A percentile compares a stretch with the other conserved stretches of the same genome.
These are phyloP conservation scores for Hydrocynus forskahlii DNA, from an alignment of 2,797 vertebrate genomes.

Conservation along the genomic window DNA sequence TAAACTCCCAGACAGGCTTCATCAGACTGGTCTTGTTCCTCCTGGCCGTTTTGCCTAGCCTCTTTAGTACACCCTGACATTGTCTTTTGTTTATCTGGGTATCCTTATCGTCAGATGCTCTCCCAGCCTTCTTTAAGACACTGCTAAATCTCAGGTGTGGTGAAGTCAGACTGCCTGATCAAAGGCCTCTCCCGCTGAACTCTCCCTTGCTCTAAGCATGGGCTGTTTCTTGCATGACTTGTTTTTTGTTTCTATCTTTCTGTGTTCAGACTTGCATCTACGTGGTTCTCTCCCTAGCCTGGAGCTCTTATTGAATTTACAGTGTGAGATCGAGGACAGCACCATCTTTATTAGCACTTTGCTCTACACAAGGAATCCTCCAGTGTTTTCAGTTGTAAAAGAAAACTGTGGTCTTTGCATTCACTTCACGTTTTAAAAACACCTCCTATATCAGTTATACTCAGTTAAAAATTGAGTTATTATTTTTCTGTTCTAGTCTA, in stretches of 20 bases:
- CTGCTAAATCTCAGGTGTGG: conserved; percentile 20
- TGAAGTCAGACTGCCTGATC: conserved; percentile 23
- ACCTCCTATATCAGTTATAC: no score
- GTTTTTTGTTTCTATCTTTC: not conserved
- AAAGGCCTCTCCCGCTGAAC: conserved; percentile 8
- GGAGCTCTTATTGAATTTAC: conserved; percentile 23
- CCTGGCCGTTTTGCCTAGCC: not conserved
- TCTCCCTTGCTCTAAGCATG: conserved; percentile 10
- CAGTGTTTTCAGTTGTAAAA: not conserved
- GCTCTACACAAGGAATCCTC: not conserved
- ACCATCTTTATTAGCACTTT: not conserved
- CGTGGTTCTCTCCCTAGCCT: conserved; percentile 1
- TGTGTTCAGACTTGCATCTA: conserved; percentile 1
- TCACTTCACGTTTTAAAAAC: not conserved
- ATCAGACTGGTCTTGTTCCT: not conserved
- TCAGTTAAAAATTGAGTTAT: no score
- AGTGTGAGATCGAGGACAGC: not conserved
- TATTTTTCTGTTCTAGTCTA: no score
- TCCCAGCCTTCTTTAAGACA: not conserved
- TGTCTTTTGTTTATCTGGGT: no score
- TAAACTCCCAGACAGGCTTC: conserved; percentile 66
- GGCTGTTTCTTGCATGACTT: conserved; percentile 10
- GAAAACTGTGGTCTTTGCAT: not conserved
- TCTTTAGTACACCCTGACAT: not conserved
- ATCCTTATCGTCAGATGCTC: not conserved